Evolutionary conservation across 2,888 invertebrate species (phyloP).

Genomic region (Gryllus longicercus): DNA sequence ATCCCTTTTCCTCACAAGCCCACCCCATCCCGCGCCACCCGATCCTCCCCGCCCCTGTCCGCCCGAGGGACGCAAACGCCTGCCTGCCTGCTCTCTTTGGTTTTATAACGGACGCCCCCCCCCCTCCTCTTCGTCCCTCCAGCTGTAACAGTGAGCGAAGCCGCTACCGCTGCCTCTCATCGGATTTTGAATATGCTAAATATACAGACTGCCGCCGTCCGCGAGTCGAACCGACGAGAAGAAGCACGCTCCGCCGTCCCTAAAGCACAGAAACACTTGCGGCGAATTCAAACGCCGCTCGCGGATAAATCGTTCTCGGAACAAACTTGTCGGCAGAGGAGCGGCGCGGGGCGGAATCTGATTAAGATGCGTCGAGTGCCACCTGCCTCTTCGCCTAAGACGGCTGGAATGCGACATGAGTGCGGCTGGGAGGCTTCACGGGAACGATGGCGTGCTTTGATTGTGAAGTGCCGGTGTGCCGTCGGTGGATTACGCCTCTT

Average conservation of each 20-base stretch:
- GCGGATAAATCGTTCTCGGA: too few species aligned
- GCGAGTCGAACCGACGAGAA: not conserved
- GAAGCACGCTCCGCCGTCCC: not conserved
- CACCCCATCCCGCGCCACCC: not conserved
- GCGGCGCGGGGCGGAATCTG: too few species aligned
- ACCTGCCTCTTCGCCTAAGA: too few species aligned
- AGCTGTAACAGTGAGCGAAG: not conserved
- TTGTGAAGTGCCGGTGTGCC: too few species aligned
- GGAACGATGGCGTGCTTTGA: too few species aligned
- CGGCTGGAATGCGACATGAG: too few species aligned
- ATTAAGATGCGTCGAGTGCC: too few species aligned
- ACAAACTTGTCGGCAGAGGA: too few species aligned
- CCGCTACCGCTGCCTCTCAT: not conserved
- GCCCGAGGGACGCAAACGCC: not conserved
- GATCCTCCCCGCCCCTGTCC: not conserved
- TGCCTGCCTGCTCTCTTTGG: conserved; percentile 5
- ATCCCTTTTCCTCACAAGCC: not conserved
- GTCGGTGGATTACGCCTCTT: too few species aligned
- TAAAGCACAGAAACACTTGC: too few species aligned
- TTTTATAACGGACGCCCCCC: not conserved
- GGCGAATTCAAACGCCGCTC: too few species aligned
- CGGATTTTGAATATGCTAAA: conserved; percentile 17
- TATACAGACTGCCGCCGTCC: not conserved
- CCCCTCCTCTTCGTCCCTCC: not conserved
- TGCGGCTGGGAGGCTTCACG: too few species aligned